Evolutionary conservation across 2,888 invertebrate species (phyloP), one percentile per base, ranked within the genome.

Genomic region (Melangyna quadrimaculata): DNA sequence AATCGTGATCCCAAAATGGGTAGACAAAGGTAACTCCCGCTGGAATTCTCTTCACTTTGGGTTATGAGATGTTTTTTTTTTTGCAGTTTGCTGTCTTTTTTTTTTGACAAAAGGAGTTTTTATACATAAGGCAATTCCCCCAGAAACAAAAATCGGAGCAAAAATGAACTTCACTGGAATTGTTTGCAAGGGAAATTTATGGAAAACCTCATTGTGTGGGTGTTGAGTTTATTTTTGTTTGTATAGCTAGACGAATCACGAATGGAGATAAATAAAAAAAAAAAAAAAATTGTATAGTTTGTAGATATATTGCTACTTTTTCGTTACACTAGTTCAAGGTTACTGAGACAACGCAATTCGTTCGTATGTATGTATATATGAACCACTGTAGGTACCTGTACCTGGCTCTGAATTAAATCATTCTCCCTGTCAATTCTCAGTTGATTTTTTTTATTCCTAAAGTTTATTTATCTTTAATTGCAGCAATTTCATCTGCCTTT

Each of bases 251-350:
- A n/a, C n/a, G n/a, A n/a, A n/a, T n/a, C 37, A 17, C n/a, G 32
- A 22, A 29, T 35, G 35, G 1, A 73, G 29, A 57, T 32, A 22
- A 19, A 27, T 32, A 32, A 19, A 57, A 57, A 14, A 57, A 63
- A 55, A 12, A 27, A 3, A 40, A 32, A 32, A 59, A n/a, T 67
- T 63, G 45, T 74, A 40, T 59, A 75, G 67, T 84, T 84, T 67
- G n/a, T n/a, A n/a, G n/a, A 71, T 70, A 51, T 80, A 40, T 78
- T 72, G 77, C 37, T 45, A 27, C 7, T 24, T 35, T 37, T 37
- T 61, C n/a, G 40, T 29, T 63, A 63, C 77, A 86, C 81, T 86
- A 86, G 86, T 86, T 86, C 86, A 86, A 86, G 86, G 86, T 86
- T 81, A 81, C 81, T 29, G 86, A 80, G 86, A 86, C 86, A 73